Evolutionary conservation across 2,113 vertebrate genomes (phyloP).

Genomic region (Psilopogon haemacephalus): DNA sequence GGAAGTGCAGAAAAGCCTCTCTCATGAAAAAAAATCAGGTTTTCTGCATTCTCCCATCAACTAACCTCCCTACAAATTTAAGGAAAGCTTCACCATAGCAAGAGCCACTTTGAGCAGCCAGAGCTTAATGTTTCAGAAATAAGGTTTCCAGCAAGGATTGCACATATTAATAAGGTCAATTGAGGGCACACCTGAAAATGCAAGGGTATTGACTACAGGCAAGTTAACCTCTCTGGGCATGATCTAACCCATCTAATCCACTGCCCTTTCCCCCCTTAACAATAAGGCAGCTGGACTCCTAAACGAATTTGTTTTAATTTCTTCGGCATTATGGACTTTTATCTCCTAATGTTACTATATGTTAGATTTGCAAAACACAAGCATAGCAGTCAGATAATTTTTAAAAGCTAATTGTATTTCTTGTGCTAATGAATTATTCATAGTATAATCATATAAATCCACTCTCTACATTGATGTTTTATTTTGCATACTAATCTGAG

Average conservation of each 20-base stretch:
- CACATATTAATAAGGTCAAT: slow-evolving; percentile 49
- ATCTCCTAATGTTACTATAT: slow-evolving; percentile 28
- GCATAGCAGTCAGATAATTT: slow-evolving; percentile 38
- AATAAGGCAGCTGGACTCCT: slow-evolving; percentile 22
- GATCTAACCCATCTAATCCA: slow-evolving; percentile 13
- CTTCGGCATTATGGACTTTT: slow-evolving; percentile 49
- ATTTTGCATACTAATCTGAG: slow-evolving; percentile 74
- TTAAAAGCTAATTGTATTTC: slow-evolving; percentile 72
- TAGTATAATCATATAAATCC: slow-evolving; percentile 70
- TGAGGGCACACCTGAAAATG: slow-evolving; percentile 65
- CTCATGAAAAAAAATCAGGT: background rate
- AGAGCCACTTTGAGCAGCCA: background rate
- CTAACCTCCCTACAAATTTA: background rate
- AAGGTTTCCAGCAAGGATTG: slow-evolving; percentile 17
- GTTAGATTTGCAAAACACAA: slow-evolving; percentile 59
- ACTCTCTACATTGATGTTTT: slow-evolving; percentile 56
- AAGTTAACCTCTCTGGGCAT: slow-evolving; percentile 40
- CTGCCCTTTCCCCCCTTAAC: slow-evolving; percentile 17
- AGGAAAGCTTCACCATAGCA: background rate
- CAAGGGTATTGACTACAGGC: slow-evolving; percentile 58
- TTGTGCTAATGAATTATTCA: slow-evolving; percentile 75
- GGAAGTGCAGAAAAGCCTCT: slow-evolving; percentile 34
- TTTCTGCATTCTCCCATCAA: background rate
- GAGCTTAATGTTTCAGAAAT: background rate
- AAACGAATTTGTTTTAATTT: slow-evolving; percentile 47